phyloP scores from a whole-genome alignment of 2,797 vertebrate species.

The Malacoraja senta region DNA sequence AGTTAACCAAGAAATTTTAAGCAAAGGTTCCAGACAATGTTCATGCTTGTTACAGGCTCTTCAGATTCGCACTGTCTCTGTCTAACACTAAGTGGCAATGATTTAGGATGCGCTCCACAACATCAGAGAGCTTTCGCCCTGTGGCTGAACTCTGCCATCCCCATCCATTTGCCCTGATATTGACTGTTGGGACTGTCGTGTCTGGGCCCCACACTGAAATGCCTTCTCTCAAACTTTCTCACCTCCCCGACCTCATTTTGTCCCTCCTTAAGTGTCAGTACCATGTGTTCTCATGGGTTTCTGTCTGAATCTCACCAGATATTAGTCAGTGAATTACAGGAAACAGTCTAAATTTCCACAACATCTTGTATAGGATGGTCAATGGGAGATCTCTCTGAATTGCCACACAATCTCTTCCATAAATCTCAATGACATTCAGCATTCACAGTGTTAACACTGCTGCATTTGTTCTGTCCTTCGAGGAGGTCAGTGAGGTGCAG shows the following conservation, averaged over 20 bases:
- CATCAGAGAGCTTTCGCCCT: not conserved
- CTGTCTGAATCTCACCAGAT: not conserved
- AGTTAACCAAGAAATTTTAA: not conserved
- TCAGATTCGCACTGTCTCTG: not conserved
- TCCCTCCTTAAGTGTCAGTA: not conserved
- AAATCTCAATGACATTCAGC: not conserved
- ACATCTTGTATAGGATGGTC: not conserved
- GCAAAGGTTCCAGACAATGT: not conserved
- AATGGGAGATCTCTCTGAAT: not conserved
- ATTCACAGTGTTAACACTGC: not conserved
- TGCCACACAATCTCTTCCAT: not conserved
- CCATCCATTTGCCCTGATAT: not conserved
- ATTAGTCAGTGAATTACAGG: not conserved
- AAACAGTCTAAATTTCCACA: not conserved
- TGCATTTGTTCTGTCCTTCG: not conserved
- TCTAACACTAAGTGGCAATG: not conserved
- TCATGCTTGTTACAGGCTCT: not conserved
- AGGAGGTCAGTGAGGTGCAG: conserved; percentile 1
- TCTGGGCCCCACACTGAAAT: not conserved
- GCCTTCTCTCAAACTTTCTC: not conserved
- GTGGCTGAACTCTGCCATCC: not conserved
- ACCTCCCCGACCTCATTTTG: not conserved
- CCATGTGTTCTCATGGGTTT: not conserved
- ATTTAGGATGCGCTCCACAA: not conserved
- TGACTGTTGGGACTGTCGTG: not conserved